Conservation (phyloP, 2,888 invertebrate species). For the Leptogaster cylindrica region DNA sequence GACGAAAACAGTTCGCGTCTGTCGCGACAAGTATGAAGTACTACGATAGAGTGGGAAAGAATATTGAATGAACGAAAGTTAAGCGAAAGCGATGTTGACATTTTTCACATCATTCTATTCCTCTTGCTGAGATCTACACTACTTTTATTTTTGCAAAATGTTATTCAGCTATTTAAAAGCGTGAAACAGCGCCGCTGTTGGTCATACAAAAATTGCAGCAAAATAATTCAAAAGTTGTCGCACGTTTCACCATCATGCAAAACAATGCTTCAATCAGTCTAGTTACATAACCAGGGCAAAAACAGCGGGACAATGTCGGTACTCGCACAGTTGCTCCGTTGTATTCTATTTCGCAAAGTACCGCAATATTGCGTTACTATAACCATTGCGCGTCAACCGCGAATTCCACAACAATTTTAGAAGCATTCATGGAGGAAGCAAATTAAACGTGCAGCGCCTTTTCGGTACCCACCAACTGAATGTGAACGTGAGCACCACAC, state of each 20-base stretch:
- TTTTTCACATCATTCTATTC: constrained; percentile 34
- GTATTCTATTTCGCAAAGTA: background rate
- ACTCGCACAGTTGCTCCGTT: background rate
- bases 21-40: background rate
- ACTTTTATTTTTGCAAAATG: no score
- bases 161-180: no score
- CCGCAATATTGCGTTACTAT: background rate
- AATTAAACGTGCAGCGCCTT: no score
- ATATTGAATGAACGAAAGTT: constrained; percentile 29
- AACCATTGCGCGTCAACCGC: no score
- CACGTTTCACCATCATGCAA: no score
- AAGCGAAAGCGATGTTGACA: constrained; percentile 42
- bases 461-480: constrained; percentile 31
- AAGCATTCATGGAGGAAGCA: background rate
- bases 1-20: background rate
- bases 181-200: no score
- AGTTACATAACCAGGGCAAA: background rate
- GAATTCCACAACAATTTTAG: background rate
- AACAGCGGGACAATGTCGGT: background rate
- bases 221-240: no score
- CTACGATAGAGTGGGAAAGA: background rate
- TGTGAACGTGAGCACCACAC: constrained; percentile 11
- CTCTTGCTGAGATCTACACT: no score
- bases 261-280: no score
- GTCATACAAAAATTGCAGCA: no score